A percentile compares a stretch with the other conserved stretches of the same genome.
These are phyloP conservation scores for Brachirus orientalis DNA, from an alignment of 2,113 vertebrate species.

Conservation along the genomic window DNA sequence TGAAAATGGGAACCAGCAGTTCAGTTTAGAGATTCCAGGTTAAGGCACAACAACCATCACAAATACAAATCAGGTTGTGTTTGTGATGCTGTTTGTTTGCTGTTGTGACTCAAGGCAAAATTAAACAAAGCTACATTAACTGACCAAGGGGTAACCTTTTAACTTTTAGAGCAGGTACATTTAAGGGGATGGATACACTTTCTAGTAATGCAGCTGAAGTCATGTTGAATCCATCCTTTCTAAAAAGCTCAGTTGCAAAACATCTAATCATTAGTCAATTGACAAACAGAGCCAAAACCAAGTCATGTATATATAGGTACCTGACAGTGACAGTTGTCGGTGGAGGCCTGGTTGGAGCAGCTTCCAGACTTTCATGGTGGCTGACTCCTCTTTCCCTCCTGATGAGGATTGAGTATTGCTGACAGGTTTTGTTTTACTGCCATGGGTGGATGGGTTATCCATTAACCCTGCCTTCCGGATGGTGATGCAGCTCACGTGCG, in stretches of 20 bases:
- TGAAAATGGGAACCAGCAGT: not conserved
- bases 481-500: slow-evolving; percentile 74
- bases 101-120: too few relatives aligned
- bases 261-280: too few relatives aligned
- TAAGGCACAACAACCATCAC: not conserved
- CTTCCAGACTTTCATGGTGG: slow-evolving; percentile 74
- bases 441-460: slow-evolving; percentile 23
- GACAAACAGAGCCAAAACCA: too few relatives aligned
- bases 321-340: slow-evolving; percentile 68
- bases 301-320: slow-evolving; percentile 44
- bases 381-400: slow-evolving; percentile 36
- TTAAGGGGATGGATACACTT: too few relatives aligned
- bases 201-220: not conserved
- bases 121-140: too few relatives aligned
- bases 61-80: too few relatives aligned
- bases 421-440: slow-evolving; percentile 5
- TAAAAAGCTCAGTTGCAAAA: not conserved
- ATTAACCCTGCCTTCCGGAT: slow-evolving; percentile 51
- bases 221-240: not conserved
- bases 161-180: too few relatives aligned
- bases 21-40: not conserved
- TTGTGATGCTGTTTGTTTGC: too few relatives aligned
- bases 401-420: slow-evolving; percentile 12
- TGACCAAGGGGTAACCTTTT: too few relatives aligned
- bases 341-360: slow-evolving; percentile 71